A percentile compares a stretch with the other conserved stretches of the same genome.
Conservation (phyloP, 2,888 invertebrate genomes). For the Uloborus plumipes region DNA sequence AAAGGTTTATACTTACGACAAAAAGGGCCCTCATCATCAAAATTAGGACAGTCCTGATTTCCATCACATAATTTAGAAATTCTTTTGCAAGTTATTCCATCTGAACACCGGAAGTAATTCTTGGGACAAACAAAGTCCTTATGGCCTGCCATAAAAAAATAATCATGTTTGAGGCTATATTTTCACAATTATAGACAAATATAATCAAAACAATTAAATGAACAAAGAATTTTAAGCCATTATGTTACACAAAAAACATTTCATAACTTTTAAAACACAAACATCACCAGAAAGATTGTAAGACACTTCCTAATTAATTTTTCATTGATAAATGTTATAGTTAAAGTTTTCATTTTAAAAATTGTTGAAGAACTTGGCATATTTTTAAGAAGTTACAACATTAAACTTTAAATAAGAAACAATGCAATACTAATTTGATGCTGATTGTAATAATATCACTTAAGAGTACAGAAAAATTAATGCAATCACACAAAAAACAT, state of each 20-base stretch:
- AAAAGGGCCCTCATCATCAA: constrained; percentile 81
- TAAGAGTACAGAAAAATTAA: too few species aligned
- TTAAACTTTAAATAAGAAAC: too few species aligned
- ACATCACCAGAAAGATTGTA: too few species aligned
- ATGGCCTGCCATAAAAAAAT: constrained; percentile 73
- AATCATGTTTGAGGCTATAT: not conserved
- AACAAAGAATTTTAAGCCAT: not conserved
- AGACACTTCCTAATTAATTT: too few species aligned
- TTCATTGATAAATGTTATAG: too few species aligned
- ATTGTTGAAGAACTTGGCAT: too few species aligned
- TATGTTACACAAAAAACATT: not conserved
- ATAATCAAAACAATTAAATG: not conserved
- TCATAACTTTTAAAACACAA: too few species aligned
- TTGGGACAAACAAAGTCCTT: constrained; percentile 78
- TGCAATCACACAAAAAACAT: too few species aligned
- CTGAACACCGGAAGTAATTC: constrained; percentile 80
- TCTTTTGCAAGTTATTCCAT: constrained; percentile 76
- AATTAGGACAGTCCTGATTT: constrained; percentile 78
- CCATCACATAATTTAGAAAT: constrained; percentile 79
- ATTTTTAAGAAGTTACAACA: too few species aligned
- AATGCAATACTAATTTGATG: too few species aligned
- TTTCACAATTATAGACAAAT: not conserved
- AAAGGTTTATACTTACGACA: constrained; percentile 74
- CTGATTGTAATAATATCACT: too few species aligned
- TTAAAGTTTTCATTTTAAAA: too few species aligned